phyloP scores from a whole-genome alignment of 2,797 vertebrate genomes.

The Crocidura indochinensis region DNA sequence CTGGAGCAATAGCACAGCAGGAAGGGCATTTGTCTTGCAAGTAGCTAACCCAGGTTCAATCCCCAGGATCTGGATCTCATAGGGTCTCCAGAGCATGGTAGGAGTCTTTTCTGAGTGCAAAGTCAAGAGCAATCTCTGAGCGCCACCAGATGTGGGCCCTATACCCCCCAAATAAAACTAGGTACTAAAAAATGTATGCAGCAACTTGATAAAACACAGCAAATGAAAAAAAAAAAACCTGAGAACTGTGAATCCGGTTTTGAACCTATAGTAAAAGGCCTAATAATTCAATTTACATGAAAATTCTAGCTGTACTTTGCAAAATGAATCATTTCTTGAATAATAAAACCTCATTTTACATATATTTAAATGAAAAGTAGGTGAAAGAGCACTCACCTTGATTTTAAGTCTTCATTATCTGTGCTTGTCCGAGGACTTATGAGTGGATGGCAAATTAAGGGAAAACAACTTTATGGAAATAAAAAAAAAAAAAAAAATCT shows the following conservation, averaged over 20 bases:
- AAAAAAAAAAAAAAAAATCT: not conserved
- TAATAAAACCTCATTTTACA: conserved; percentile 58
- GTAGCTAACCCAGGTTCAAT: too few species aligned
- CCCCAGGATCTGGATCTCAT: too few species aligned
- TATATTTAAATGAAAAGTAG: conserved; percentile 73
- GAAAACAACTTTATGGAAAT: conserved; percentile 80
- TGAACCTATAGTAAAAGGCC: conserved; percentile 61
- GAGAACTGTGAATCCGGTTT: conserved; percentile 66
- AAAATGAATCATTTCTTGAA: conserved; percentile 69
- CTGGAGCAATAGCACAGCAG: too few species aligned
- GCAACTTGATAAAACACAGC: conserved; percentile 51
- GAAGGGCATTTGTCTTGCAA: too few species aligned
- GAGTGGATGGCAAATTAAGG: conserved; percentile 94
- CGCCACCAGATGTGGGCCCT: too few species aligned
- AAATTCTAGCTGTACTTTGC: conserved; percentile 57
- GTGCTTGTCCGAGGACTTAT: conserved; percentile 99
- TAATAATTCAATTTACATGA: conserved; percentile 41
- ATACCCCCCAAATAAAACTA: conserved; percentile 56
- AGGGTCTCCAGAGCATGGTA: too few species aligned
- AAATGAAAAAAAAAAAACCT: conserved; percentile 58
- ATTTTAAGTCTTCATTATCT: conserved; percentile 95
- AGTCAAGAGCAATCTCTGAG: too few species aligned
- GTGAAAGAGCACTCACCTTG: conserved; percentile 90
- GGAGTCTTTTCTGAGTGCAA: too few species aligned
- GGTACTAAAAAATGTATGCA: not conserved